Evolutionary conservation across 2,888 invertebrate species (phyloP), one percentile per base, ranked within the genome.

Genomic region (Synergus gifuensis): DNA sequence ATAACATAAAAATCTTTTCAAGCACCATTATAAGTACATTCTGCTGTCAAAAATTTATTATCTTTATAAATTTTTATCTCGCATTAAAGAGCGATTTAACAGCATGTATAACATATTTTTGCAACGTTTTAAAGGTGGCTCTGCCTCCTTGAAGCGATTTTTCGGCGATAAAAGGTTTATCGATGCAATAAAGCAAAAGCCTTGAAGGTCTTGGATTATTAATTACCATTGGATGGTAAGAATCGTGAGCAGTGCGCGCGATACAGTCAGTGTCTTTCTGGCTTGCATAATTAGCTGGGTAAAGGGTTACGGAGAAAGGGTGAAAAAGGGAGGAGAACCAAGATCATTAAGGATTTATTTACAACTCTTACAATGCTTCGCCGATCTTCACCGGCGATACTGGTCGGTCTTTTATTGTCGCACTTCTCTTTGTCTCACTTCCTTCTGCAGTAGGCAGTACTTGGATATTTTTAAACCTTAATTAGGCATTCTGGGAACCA

Each of bases 271-370:
- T 73, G 66, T 69, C 64, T 64, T 66, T 79, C 79, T 49, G 62
- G 76, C 58, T 76, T 66, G 79, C 79, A 79, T 79, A 79, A 79
- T 79, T 79, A 79, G 79, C 76, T 80, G 76, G 77, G 76, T 69
- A 78, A 67, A 76, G 28, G 79, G 77, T 54, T 73, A 73, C 76
- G 66, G 77, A 79, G 76, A 76, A 76, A 76, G 80, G 76, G 78
- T 78, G 78, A 78, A 76, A 64, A 66, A 79, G 76, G 58, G 81
- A 40, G 77, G 62, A 82, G 78, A 83, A 79, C 77, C 78, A 78
- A 77, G 79, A 86, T 89, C 88, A 88, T 89, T 89, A 89, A 86
- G 87, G 86, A 89, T 89, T 89, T 89, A 89, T 89, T 89, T 88
- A 86, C 89, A 87, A 86, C 88, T 88, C 83, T 85, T 86, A 88